Conservation (phyloP, 1,140 invertebrate species). For the Eumaeus atala region DNA sequence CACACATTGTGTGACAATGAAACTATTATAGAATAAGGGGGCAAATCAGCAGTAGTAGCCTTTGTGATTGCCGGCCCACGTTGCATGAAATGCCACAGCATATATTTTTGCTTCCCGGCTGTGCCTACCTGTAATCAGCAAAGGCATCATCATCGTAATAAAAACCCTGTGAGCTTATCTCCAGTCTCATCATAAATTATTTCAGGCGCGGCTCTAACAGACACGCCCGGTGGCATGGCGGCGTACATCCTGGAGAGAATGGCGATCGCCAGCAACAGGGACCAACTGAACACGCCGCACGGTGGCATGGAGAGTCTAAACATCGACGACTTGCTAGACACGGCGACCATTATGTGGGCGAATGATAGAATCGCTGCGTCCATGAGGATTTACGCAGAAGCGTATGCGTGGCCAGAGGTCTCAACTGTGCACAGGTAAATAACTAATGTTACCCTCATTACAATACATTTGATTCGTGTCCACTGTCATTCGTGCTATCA, state of each 20-base stretch:
- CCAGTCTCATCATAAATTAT: constrained; percentile 18
- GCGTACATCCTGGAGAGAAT: constrained; percentile 92
- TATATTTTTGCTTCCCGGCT: too few species aligned
- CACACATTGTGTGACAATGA: too few species aligned
- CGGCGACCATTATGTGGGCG: constrained; percentile 90
- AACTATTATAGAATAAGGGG: too few species aligned
- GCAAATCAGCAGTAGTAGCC: too few species aligned
- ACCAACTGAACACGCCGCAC: constrained; percentile 77
- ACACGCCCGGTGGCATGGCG: constrained; percentile 84
- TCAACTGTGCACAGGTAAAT: constrained; percentile 42
- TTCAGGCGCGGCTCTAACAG: constrained; percentile 76
- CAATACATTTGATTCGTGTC: too few species aligned
- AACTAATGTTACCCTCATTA: too few species aligned
- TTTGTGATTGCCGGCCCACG: too few species aligned
- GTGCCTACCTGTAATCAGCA: too few species aligned
- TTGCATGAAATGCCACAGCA: too few species aligned
- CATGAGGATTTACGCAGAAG: constrained; percentile 84
- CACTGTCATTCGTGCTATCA: too few species aligned
- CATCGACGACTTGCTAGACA: constrained; percentile 87
- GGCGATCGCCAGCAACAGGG: constrained; percentile 81
- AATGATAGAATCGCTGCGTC: constrained; percentile 85
- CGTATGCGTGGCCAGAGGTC: constrained; percentile 52
- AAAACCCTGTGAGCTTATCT: too few species aligned
- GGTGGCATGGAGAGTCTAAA: constrained; percentile 81
- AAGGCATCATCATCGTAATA: too few species aligned